Conservation (phyloP, 2,797 vertebrate species). For the Pantherophis alleghaniensis region DNA sequence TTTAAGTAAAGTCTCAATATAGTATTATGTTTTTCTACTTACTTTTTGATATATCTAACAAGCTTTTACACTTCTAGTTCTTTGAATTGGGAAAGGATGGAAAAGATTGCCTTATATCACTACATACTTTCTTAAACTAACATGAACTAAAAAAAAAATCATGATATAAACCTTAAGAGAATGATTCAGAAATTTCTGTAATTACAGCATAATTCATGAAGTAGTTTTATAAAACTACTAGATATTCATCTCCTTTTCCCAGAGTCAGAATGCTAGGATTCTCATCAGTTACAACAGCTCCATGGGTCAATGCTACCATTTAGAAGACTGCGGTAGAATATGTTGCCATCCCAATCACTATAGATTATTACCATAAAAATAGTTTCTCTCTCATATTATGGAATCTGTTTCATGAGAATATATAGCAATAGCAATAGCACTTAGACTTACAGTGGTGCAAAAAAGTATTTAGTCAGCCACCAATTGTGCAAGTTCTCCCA, state of each 20-base stretch:
- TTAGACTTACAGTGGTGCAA: too few relatives aligned
- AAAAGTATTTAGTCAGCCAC: too few relatives aligned
- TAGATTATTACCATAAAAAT: neutral
- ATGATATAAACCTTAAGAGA: neutral
- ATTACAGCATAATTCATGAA: neutral
- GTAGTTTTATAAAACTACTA: neutral
- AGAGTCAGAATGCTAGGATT: neutral
- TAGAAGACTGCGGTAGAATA: neutral
- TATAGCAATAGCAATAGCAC: neutral
- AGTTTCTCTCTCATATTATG: neutral
- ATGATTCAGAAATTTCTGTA: neutral
- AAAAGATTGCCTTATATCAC: neutral
- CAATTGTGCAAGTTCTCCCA: too few relatives aligned
- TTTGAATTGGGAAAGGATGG: neutral
- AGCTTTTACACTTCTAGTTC: neutral
- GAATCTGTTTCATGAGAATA: neutral
- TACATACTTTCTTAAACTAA: neutral
- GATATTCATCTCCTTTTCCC: neutral
- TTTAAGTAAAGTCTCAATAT: neutral
- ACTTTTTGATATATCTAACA: neutral
- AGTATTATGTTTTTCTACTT: neutral
- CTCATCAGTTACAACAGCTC: neutral
- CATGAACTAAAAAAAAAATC: neutral
- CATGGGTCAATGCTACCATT: neutral
- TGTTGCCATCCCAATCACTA: neutral